phyloP scores from a whole-genome alignment of 2,797 vertebrate genomes.

The Pachyuromys duprasi region DNA sequence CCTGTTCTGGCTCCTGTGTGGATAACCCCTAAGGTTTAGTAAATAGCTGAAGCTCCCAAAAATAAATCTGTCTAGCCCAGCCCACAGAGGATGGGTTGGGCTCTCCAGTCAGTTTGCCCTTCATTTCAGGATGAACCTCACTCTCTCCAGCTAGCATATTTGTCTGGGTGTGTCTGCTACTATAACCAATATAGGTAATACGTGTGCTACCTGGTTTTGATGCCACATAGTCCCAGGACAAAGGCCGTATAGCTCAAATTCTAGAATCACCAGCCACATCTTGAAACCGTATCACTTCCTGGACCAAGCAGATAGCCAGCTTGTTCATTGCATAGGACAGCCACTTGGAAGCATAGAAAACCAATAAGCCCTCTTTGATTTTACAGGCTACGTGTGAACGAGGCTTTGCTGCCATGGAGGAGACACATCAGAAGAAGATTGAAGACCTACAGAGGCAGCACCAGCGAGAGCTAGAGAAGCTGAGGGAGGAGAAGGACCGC shows the following conservation, averaged over 20 bases:
- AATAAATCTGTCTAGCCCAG: not conserved
- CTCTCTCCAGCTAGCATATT: not conserved
- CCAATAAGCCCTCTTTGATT: not conserved
- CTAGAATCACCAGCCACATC: not conserved
- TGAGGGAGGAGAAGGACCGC: slow-evolving; percentile 96
- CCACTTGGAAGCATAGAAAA: not conserved
- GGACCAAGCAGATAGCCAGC: not conserved
- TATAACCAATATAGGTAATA: not conserved
- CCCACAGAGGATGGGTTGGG: not conserved
- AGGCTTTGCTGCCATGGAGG: slow-evolving; percentile 98
- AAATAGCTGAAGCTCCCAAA: not conserved
- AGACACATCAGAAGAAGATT: slow-evolving; percentile 97
- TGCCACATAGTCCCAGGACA: not conserved
- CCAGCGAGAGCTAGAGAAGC: slow-evolving; percentile 97
- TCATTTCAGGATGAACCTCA: not conserved
- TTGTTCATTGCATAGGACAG: not conserved
- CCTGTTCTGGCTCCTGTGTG: not conserved
- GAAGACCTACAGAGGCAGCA: slow-evolving; percentile 97
- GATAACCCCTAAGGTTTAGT: not conserved
- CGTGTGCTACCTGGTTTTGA: too few species aligned
- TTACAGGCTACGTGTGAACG: slow-evolving; percentile 97
- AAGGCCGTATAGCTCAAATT: not conserved
- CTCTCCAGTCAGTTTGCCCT: too few species aligned
- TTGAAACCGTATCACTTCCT: not conserved
- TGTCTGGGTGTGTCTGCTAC: not conserved